Conservation (phyloP, 2,888 invertebrate genomes). For the Eugnorisma glareosa region DNA sequence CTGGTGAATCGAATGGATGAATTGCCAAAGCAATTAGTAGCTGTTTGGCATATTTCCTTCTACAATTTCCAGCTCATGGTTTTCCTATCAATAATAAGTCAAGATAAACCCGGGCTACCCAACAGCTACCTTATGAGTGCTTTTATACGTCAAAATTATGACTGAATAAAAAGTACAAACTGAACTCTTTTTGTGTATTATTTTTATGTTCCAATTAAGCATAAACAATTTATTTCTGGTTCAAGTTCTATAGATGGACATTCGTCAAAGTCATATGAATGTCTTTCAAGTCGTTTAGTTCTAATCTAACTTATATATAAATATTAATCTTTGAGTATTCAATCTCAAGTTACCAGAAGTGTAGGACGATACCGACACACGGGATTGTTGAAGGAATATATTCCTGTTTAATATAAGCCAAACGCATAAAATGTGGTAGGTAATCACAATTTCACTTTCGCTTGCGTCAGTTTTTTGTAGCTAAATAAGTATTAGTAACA, state of each 20-base stretch:
- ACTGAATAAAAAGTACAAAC: slow-evolving; percentile 53
- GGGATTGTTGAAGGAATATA: neutral
- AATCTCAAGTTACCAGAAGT: slow-evolving; percentile 2
- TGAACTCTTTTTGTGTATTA: slow-evolving; percentile 36
- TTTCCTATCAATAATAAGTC: neutral
- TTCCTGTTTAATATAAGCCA: slow-evolving; percentile 5
- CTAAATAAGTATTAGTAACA: neutral
- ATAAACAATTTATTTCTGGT: slow-evolving; percentile 14
- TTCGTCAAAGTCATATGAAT: slow-evolving; percentile 41
- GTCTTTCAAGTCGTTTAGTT: neutral
- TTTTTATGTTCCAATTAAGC: slow-evolving; percentile 27
- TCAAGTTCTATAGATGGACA: neutral
- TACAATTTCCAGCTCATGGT: neutral
- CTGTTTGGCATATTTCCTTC: neutral
- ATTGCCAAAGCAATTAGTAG: neutral
- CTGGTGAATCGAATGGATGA: neutral
- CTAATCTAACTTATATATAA: neutral
- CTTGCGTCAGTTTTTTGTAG: neutral
- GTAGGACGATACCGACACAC: neutral
- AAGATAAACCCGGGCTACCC: neutral
- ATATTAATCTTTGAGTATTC: slow-evolving; percentile 6
- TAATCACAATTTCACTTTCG: slow-evolving; percentile 2
- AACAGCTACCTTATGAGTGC: slow-evolving; percentile 36
- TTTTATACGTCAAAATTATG: slow-evolving; percentile 54
- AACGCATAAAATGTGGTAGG: slow-evolving; percentile 53